These are phyloP conservation scores for Erythrolamprus reginae DNA, from an alignment of 2,113 vertebrate genomes.

Conservation along the genomic window DNA sequence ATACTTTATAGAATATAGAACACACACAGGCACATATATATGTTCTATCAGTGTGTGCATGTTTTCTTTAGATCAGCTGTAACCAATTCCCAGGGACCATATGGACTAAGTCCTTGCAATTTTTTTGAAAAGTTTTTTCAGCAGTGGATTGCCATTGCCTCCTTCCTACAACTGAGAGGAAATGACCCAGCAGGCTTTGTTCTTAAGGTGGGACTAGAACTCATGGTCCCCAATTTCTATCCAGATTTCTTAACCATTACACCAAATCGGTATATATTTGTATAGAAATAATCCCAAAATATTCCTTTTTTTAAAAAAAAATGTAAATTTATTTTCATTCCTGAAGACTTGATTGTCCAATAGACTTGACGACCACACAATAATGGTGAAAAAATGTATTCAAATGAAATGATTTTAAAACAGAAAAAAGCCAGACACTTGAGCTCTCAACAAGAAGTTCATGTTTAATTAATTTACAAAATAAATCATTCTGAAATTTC, in stretches of 20 bases:
- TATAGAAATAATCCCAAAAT: background rate
- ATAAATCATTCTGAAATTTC: conserved; percentile 52
- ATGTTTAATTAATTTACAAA: conserved; percentile 68
- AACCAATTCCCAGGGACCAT: background rate
- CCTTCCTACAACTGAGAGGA: background rate
- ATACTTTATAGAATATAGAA: background rate
- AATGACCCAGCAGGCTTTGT: background rate
- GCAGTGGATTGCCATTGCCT: background rate
- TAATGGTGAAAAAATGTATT: conserved; percentile 4
- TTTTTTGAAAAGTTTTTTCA: background rate
- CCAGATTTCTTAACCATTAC: background rate
- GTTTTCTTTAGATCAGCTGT: background rate
- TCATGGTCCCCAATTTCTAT: background rate
- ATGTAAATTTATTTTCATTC: conserved; percentile 17
- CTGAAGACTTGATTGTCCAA: background rate
- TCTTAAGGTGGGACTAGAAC: background rate
- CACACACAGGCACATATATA: background rate
- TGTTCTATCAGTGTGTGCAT: background rate
- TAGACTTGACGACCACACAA: conserved; percentile 1
- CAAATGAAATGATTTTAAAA: conserved; percentile 46
- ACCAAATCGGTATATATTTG: background rate
- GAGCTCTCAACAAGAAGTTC: conserved; percentile 55
- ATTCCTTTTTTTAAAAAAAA: too few relatives aligned
- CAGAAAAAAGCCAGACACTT: conserved; percentile 64
- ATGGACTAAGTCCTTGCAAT: background rate